Percentiles rank a stretch among this genome's conserved stretches.
Evolutionary conservation across 2,113 vertebrate genomes (phyloP).

Genomic region (Myiagra hebetior): DNA sequence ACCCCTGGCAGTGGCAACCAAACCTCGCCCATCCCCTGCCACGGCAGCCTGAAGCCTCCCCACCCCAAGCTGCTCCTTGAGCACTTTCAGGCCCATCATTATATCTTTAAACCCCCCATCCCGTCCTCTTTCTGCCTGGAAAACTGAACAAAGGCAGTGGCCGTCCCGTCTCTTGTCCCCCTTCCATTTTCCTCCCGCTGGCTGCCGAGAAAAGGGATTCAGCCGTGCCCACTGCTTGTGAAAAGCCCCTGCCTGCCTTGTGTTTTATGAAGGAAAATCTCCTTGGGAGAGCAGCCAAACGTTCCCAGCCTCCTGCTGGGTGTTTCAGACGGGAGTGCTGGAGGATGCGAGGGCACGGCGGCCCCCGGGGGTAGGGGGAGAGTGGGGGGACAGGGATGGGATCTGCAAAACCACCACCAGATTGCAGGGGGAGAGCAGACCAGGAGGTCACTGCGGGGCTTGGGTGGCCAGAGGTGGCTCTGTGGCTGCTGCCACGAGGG

Average conservation of each 20-base stretch:
- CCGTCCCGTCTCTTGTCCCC: background rate
- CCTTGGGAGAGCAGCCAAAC: constrained; percentile 54
- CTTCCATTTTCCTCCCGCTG: constrained; percentile 13
- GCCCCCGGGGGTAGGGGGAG: background rate
- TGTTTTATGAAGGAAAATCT: constrained; percentile 52
- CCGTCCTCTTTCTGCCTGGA: background rate
- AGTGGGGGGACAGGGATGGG: background rate
- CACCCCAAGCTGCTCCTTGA: background rate
- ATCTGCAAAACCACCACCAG: rapidly evolving
- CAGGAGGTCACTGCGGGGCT: background rate
- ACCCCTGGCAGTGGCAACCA: background rate
- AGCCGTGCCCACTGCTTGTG: background rate
- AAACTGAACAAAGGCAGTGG: background rate
- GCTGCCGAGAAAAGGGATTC: constrained; percentile 37
- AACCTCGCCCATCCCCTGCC: background rate
- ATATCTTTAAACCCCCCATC: background rate
- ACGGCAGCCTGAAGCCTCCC: background rate
- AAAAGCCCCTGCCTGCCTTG: constrained; percentile 13
- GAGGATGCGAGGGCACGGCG: background rate
- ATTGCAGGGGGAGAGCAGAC: rapidly evolving
- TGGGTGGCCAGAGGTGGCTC: background rate
- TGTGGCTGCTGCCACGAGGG: rapidly evolving
- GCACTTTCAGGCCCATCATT: background rate
- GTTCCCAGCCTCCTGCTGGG: constrained; percentile 56
- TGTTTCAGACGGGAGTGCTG: background rate